Base-by-base conservation (phyloP, 30 jellyfish, hydroid and myxozoan genomes). In the Hydractinia echinata region DNA sequence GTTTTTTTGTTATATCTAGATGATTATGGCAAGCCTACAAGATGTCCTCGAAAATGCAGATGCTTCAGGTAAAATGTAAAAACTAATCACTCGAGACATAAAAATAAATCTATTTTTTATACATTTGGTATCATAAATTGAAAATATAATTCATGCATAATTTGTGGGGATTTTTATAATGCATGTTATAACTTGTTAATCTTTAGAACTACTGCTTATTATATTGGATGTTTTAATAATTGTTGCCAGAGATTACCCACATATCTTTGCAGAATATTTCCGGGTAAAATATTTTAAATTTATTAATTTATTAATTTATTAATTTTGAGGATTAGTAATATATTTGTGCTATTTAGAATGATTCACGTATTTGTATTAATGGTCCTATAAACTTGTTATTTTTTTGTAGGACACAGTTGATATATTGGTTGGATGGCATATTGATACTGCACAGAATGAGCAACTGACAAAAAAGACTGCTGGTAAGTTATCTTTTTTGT, bases 41-140 rank as follows among this genome's bases (percentile, higher is more conserved):
- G 99, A 93, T 83, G 94, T 93, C 18, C 90, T 93, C 5, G 99
- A 93, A 67, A 93, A 93, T 93, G 99, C 96, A 7, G 99, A 93
- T 72, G 71, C 95, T 54, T 92, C 99, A 73, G 99, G 99, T 86
- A 56, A n/a, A 10, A 50, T 15, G 10, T 72, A 9, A 19, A 21
- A 19, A 20, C 15, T 20, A 15, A 10, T 11, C 15, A 14, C 79
- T 11, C 1, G 54, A 30, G 44, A 30, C 44, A 30, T 30, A 30
- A 30, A 30, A 0, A 30, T n/a, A n/a, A n/a, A n/a, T n/a, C n/a
- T n/a, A n/a, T n/a, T n/a, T n/a, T n/a, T n/a, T n/a, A n/a, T n/a
- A n/a, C n/a, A n/a, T n/a, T n/a, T n/a, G n/a, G n/a, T n/a, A n/a
- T n/a, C n/a, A n/a, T n/a, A n/a, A n/a, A n/a, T n/a, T n/a, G n/a